Evolutionary conservation across 2,888 invertebrate genomes (phyloP), one percentile per base, ranked within the genome.

Genomic region (Drosophila colorata): DNA sequence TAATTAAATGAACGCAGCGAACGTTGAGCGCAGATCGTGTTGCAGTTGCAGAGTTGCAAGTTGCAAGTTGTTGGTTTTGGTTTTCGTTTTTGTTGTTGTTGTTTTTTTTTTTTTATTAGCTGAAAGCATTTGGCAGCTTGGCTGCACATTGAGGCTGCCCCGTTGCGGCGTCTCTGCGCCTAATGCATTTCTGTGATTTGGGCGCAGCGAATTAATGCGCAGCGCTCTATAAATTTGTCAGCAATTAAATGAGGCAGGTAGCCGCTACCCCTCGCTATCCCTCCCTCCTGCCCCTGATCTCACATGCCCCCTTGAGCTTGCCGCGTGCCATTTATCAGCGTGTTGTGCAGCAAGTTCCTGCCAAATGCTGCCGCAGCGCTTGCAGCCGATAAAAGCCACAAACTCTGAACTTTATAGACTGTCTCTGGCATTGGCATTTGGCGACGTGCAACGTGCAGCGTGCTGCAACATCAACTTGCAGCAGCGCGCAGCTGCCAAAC

Each of bases 141-240:
- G 73, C 61, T 88, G 82, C 82, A 82, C 82, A 82, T 88, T 69
- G 72, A 87, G 88, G 74, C 69, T 75, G 74, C 77, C 60, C 57
- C 78, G 78, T 77, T 55, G 73, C 40, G 44, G 73, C 72, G 31
- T 31, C 53, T 55, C 48, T 48, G 52, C 40, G 66, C 55, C 81
- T 87, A 88, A 87, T 89, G 89, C 87, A 85, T 78, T 75, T 80
- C 81, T 80, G 90, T 90, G 90, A 91, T 90, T 90, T 84, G 89
- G 83, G 87, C 87, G 85, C 83, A 87, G 74, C 82, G 71, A 90
- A 89, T 90, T 90, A 85, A 88, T 88, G 90, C 78, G 87, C 80
- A 83, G 68, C 87, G 90, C 87, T 89, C 90, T 90, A 90, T 90
- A 90, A 90, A 90, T 90, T 89, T 89, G 90, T 89, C 89, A 86